These are phyloP conservation scores for Luperina testacea DNA, from an alignment of 2,888 invertebrate genomes.

Conservation along the genomic window DNA sequence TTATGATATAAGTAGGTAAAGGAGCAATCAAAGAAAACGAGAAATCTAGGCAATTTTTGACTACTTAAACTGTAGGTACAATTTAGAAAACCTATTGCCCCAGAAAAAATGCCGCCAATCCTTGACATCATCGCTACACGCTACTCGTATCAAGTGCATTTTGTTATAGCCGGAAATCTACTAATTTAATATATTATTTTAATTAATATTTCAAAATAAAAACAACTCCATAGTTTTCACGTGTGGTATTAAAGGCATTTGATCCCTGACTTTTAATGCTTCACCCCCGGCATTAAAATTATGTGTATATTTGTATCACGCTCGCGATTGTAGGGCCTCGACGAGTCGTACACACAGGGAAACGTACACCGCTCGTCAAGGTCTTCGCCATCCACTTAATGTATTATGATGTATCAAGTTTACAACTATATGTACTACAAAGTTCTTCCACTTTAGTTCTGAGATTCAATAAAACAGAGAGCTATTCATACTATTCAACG, in stretches of 20 bases:
- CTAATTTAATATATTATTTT: background rate
- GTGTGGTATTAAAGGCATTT: conserved; percentile 88
- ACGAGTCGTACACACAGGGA: conserved; percentile 75
- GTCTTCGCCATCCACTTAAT: conserved; percentile 79
- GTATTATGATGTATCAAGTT: conserved; percentile 70
- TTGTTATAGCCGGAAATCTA: background rate
- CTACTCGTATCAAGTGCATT: background rate
- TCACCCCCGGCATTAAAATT: conserved; percentile 90
- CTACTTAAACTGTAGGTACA: background rate
- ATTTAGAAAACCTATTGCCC: background rate
- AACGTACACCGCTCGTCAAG: conserved; percentile 84
- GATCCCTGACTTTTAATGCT: conserved; percentile 91
- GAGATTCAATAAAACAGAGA: conserved; percentile 42
- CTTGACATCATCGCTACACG: background rate
- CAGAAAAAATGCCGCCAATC: background rate
- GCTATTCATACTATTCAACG: conserved; percentile 20
- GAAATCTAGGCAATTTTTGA: background rate
- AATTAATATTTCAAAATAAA: conserved; percentile 2
- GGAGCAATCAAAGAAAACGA: background rate
- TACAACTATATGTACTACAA: conserved; percentile 54
- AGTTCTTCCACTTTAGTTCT: conserved; percentile 26
- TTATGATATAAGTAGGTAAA: background rate
- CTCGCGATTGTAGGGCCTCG: conserved; percentile 89
- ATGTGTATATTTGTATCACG: conserved; percentile 90
- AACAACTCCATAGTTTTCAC: conserved; percentile 73